Base-by-base conservation (phyloP, 2,113 vertebrate species). In the Brachionichthys hirsutus region DNA sequence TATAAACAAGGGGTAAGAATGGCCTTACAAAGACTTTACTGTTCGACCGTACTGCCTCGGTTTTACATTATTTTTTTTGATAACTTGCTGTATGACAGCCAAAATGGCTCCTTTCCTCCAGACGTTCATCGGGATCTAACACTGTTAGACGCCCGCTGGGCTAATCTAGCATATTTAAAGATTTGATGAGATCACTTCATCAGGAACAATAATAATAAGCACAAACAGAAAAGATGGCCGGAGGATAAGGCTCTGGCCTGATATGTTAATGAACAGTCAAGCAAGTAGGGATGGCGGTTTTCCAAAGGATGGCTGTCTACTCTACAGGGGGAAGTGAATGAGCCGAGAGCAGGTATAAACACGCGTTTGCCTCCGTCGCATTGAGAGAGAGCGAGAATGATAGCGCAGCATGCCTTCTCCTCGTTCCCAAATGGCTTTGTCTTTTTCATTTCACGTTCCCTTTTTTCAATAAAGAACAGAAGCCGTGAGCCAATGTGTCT, bases 391-490 rank as follows among this genome's bases (percentile, higher is more conserved):
- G 12, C 40, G 56, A 66, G 46, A 65, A 49, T 3, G 57, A 55
- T 48, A 43, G 45, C 65, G 58, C 49, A 45, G 73, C 54, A 57
- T 14, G 56, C 10, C 48, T 34, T 42, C 38, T 61, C 15, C 41
- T 4, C 15, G n/a, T 36, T 43, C 38, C 20, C 48, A 70, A 73
- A 70, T 70, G 22, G 48, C 42, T 45, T 18, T 41, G 43, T 55
- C 54, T 59, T 52, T 60, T 36, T 54, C 46, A 22, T 59, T 73
- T 62, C 49, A n/a, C 51, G 52, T 60, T 47, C 38, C 18, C 58
- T 53, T 55, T 67, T 65, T 20, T 30, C 51, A 56, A 50, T n/a
- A n/a, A 65, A 24, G 35, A 54, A 53, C 24, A 61, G 30, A 69
- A 38, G 60, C 48, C 43, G 24, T 40, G 44, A 58, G 49, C 54